Conservation (phyloP, 2,888 invertebrate genomes). For the Drosophila barbarae region DNA sequence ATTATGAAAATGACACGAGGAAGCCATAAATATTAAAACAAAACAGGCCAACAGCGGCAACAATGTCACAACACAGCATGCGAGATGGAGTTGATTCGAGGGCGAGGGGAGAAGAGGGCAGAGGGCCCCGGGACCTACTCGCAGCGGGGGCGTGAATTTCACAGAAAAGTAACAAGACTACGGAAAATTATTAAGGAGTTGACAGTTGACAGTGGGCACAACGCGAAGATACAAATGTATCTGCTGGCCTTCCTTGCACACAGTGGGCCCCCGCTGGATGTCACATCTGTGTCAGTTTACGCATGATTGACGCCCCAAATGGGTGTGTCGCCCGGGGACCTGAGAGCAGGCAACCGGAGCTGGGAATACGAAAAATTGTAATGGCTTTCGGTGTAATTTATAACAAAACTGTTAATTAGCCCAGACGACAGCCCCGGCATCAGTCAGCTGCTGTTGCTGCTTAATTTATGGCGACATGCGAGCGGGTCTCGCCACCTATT, state of each 20-base stretch:
- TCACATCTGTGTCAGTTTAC: conserved; percentile 71
- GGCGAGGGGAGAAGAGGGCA: conserved; percentile 6
- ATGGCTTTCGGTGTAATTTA: conserved; percentile 76
- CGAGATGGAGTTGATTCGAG: conserved; percentile 14
- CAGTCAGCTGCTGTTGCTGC: conserved; percentile 73
- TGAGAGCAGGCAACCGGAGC: conserved; percentile 44
- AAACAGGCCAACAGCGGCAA: conserved; percentile 58
- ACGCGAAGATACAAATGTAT: conserved; percentile 71
- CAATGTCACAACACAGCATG: conserved; percentile 65
- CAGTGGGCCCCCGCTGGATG: conserved; percentile 58
- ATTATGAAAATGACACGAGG: conserved; percentile 78
- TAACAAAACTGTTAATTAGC: conserved; percentile 79
- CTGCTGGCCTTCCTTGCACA: conserved; percentile 40
- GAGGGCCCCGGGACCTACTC: conserved; percentile 24
- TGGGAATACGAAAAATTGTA: conserved; percentile 48
- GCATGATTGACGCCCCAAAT: conserved; percentile 73
- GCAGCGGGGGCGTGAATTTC: conserved; percentile 66
- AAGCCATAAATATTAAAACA: conserved; percentile 77
- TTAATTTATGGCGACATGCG: conserved; percentile 64
- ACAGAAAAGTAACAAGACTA: conserved; percentile 43
- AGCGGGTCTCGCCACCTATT: conserved; percentile 38
- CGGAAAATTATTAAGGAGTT: conserved; percentile 63
- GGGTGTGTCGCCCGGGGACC: conserved; percentile 26
- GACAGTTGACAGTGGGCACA: conserved; percentile 50
- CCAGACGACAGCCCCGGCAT: conserved; percentile 74